Evolutionary conservation across 2,888 invertebrate species (phyloP), one percentile per base, ranked within the genome.

Genomic region (Prosopocoilus inquinatus): DNA sequence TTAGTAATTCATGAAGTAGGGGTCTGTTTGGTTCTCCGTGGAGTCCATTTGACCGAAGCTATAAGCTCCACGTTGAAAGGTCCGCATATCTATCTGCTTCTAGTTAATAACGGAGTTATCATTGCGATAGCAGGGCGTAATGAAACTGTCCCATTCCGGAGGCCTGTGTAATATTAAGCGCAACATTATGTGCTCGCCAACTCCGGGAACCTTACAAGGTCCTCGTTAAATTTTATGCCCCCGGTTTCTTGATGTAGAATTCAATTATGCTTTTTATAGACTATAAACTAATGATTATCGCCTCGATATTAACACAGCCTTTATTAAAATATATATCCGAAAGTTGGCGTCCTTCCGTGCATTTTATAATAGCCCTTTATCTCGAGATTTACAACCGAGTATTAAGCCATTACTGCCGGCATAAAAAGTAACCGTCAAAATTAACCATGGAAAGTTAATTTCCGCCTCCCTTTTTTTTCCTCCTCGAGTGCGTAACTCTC

Each of bases 91-190:
- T 70, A 68, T 69, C 69, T 66, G 53, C 35, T 36, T 32, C 32
- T 39, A 68, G 69, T 69, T 70, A 69, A 70, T 70, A 70, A 71
- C 70, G 66, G 58, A 68, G 70, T 71, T 71, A 71, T 70, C 71
- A 70, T 70, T 66, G 68, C 65, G 70, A 70, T 70, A 71, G 68
- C 68, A 63, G 61, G 57, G 61, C 63, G 70, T 71, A 71, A 71
- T 70, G 71, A 70, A 71, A 70, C 69, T 71, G 71, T 72, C 71
- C 70, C 68, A 69, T 70, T 72, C 65, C 63, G 57, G 65, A 69
- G 68, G 67, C 66, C 70, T 67, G 66, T 64, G 67, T 69, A 70
- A 70, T 72, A 70, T 70, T 68, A 70, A 69, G 67, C 68, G 66
- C 67, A 70, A 68, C 68, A 70, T 71, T 70, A 69, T 68, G 66